Evolutionary conservation across 2,888 invertebrate genomes (phyloP).

Genomic region (Eudasyphora cyanicolor): DNA sequence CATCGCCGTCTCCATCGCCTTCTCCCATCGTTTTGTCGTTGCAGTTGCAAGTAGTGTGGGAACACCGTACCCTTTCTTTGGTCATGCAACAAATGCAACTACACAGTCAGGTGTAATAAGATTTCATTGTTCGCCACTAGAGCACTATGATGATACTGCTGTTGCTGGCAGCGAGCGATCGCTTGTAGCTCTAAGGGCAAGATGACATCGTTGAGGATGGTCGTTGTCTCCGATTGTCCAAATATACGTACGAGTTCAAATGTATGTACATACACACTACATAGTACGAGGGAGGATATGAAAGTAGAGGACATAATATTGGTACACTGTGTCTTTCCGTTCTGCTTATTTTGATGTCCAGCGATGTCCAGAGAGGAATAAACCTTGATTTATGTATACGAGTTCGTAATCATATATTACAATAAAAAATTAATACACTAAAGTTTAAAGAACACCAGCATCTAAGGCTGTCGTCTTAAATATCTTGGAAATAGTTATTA

Average conservation of each 20-base stretch:
- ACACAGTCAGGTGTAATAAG: slow-evolving; percentile 67
- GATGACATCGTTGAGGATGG: not conserved
- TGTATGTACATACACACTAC: too few species aligned
- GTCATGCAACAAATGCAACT: slow-evolving; percentile 42
- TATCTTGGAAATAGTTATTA: too few species aligned
- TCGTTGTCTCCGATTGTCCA: not conserved
- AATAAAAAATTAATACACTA: too few species aligned
- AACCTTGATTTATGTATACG: too few species aligned
- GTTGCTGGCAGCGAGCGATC: slow-evolving; percentile 20
- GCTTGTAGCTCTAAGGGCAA: not conserved
- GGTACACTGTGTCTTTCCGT: too few species aligned
- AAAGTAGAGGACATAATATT: too few species aligned
- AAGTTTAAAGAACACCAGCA: too few species aligned
- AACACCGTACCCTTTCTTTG: slow-evolving; percentile 76
- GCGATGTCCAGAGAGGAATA: too few species aligned
- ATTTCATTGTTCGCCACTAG: slow-evolving; percentile 61
- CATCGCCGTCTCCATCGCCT: slow-evolving; percentile 30
- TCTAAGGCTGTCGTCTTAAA: too few species aligned
- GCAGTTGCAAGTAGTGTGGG: slow-evolving; percentile 71
- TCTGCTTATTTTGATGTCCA: too few species aligned
- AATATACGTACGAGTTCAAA: not conserved
- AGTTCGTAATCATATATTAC: too few species aligned
- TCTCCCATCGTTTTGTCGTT: slow-evolving; percentile 56
- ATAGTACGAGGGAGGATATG: too few species aligned
- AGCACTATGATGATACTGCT: slow-evolving; percentile 24